phyloP scores from a whole-genome alignment of 2,797 vertebrate genomes.

The Sebastes dallii region DNA sequence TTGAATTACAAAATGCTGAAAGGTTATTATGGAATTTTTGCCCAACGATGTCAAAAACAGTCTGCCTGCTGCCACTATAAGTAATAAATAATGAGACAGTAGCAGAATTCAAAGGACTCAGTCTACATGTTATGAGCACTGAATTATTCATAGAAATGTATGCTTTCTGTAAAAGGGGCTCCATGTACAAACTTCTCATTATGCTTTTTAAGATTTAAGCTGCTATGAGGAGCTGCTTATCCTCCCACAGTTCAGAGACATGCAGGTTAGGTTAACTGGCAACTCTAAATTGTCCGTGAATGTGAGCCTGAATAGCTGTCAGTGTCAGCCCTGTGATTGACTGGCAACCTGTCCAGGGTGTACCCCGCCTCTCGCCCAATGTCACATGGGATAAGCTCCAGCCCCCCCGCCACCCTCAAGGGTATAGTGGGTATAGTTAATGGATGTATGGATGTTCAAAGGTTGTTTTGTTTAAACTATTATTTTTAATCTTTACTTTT shows the following conservation, averaged over 20 bases:
- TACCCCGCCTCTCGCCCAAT: background rate
- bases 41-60: too few species aligned
- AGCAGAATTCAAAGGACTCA: background rate
- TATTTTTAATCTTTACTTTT: background rate
- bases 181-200: background rate
- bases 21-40: too few species aligned
- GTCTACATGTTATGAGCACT: background rate
- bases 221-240: background rate
- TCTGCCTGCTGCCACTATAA: too few species aligned
- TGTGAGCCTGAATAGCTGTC: background rate
- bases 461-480: background rate
- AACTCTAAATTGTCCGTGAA: background rate
- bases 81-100: background rate
- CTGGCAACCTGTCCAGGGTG: background rate
- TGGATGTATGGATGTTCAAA: constrained; percentile 2
- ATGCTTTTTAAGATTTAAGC: background rate
- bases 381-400: background rate
- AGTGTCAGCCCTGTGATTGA: background rate
- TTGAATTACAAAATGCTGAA: too few species aligned
- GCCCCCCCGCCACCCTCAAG: background rate
- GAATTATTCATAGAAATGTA: background rate
- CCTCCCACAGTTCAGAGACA: background rate
- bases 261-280: background rate
- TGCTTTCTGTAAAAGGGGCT: background rate
- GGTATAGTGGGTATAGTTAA: background rate